These are phyloP conservation scores for Cotesia vestalis DNA, from an alignment of 1,140 invertebrate genomes.

Conservation along the genomic window DNA sequence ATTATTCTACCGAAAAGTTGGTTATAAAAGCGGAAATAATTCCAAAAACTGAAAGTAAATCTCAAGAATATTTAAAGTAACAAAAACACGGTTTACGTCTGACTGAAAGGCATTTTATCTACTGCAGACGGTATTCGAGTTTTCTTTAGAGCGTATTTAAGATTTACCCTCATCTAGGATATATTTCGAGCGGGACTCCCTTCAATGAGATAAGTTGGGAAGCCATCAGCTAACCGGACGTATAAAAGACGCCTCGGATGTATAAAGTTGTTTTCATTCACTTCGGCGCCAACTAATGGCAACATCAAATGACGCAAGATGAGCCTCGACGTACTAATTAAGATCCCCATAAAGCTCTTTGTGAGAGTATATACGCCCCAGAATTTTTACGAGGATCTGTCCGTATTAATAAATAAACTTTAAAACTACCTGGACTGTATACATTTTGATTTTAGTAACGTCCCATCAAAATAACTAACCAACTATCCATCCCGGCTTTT, in stretches of 20 bases:
- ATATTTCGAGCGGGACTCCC: slow-evolving; percentile 16
- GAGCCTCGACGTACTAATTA: slow-evolving; percentile 47
- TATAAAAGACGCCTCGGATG: slow-evolving; percentile 15
- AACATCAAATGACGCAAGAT: slow-evolving; percentile 36
- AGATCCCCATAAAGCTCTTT: slow-evolving; percentile 37
- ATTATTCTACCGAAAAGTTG: not conserved
- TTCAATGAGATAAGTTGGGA: slow-evolving; percentile 28
- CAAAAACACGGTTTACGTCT: not conserved
- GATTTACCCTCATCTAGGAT: slow-evolving; percentile 24
- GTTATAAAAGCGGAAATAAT: slow-evolving; percentile 19
- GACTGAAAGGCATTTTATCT: slow-evolving; percentile 30
- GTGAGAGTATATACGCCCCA: not conserved
- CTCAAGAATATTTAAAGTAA: not conserved
- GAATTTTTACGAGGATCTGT: slow-evolving; percentile 50
- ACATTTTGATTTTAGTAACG: slow-evolving; percentile 31
- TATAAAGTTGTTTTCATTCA: slow-evolving; percentile 36
- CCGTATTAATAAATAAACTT: slow-evolving; percentile 58
- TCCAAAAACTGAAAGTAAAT: slow-evolving; percentile 17
- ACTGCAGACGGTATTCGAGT: slow-evolving; percentile 18
- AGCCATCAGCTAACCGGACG: slow-evolving; percentile 17
- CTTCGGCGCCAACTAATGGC: slow-evolving; percentile 1
- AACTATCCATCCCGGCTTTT: too few relatives aligned
- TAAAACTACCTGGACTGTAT: slow-evolving; percentile 34
- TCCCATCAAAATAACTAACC: not conserved
- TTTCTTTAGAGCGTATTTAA: slow-evolving; percentile 23